Conservation (phyloP, 1,140 invertebrate species). For the Acromyrmex heyeri region DNA sequence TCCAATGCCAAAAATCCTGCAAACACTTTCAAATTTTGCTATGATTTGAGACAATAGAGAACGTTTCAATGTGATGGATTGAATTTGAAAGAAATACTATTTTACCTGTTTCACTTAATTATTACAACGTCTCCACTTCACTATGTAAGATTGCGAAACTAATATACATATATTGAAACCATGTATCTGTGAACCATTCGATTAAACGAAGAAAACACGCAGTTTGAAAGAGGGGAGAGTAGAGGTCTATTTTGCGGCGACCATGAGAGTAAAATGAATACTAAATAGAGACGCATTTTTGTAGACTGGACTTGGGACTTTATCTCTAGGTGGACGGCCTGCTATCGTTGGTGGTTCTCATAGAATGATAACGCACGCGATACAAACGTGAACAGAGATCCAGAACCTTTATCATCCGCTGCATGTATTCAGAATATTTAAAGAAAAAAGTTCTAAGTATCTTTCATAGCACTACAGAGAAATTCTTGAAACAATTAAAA, state of each 20-base stretch:
- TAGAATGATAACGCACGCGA: slow-evolving; percentile 41
- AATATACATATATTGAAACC: neutral
- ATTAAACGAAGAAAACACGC: slow-evolving; percentile 4
- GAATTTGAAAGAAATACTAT: neutral
- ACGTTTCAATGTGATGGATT: neutral
- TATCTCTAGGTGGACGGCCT: slow-evolving; percentile 84
- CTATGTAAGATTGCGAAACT: neutral
- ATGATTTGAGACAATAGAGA: neutral
- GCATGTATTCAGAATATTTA: neutral
- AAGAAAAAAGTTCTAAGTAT: neutral
- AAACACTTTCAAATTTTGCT: neutral
- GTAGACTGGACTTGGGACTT: slow-evolving; percentile 50
- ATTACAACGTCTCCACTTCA: neutral
- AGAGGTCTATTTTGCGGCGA: slow-evolving; percentile 3
- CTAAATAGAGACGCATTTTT: slow-evolving; percentile 61
- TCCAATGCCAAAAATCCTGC: neutral
- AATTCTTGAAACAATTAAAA: neutral
- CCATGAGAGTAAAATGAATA: slow-evolving; percentile 54
- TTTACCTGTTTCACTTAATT: neutral
- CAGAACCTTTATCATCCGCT: neutral
- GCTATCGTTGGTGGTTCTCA: slow-evolving; percentile 78
- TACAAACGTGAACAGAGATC: slow-evolving; percentile 36
- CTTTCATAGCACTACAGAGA: neutral
- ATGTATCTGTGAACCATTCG: neutral
- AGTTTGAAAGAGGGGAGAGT: neutral